Evolutionary conservation across 2,797 vertebrate genomes (phyloP), one percentile per base, ranked within the genome.

Genomic region (Hoplostethus mediterraneus): DNA sequence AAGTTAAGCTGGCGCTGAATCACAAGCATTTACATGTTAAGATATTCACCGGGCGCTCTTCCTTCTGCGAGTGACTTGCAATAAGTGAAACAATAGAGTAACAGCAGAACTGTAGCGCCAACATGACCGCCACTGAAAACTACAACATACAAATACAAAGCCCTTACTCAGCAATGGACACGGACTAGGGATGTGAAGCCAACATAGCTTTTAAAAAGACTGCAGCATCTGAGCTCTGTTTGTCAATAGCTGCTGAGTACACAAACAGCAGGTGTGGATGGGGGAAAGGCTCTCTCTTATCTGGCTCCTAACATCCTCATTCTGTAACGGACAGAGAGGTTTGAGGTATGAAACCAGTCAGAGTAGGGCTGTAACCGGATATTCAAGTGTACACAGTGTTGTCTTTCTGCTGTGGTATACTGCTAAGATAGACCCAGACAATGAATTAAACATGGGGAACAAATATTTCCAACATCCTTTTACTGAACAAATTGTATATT

Each of bases 261-360:
- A 17, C 40, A 70, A 72, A 70, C 47, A 47, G 55, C 53, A 67
- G 63, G 63, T 59, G 56, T 17, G 25, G 10, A 7, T 21, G 33
- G 14, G 3, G 6, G 11, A 31, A 63, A 48, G 63, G 36, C 56
- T 17, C 31, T 57, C n/a, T 70, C 47, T 56, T 42, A 52, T 77
- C 53, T 52, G 44, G 6, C n/a, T 62, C 3, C 3, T 21, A 7
- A 78, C 83, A 85, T 86, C 82, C 74, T 79, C 64, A 72, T 86
- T 84, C 55, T 56, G 2, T 4, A 84, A 73, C 79, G 10, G 58
- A 47, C 3, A 14, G 45, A 11, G 38, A 11, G 1, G 10, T 4
- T 7, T 36, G 38, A 9, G 38, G 38, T 40, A 9, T 36, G 36
- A 36, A 4, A 36, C 36, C 36, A 36, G 42, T 45, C 42, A 45